Conservation (phyloP, 1,140 invertebrate genomes). For the Drosophila setifemur region DNA sequence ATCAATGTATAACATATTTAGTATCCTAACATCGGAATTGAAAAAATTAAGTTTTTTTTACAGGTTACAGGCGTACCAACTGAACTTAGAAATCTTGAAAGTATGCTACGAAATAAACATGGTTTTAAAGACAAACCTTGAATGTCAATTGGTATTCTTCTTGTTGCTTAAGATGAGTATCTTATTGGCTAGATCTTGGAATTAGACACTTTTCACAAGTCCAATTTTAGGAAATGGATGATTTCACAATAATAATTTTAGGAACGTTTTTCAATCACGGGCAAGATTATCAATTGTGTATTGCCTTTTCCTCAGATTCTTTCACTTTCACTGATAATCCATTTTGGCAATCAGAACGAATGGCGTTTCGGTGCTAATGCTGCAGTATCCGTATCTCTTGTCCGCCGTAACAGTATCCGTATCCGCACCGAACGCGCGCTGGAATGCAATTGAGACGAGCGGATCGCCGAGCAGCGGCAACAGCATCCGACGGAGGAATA, state of each 20-base stretch:
- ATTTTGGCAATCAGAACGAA: constrained; percentile 18
- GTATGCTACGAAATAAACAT: constrained; percentile 3
- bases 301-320: not conserved
- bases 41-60: too few species aligned
- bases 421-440: constrained; percentile 71
- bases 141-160: not conserved
- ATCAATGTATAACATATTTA: too few species aligned
- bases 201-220: not conserved
- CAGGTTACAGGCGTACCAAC: not conserved
- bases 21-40: too few species aligned
- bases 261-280: constrained; percentile 26
- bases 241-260: constrained; percentile 7
- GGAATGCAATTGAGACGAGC: constrained; percentile 74
- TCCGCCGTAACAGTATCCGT: constrained; percentile 44
- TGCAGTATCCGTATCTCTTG: constrained; percentile 25
- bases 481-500: constrained; percentile 39
- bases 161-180: not conserved
- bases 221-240: not conserved
- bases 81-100: not conserved
- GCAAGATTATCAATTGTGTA: not conserved
- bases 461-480: constrained; percentile 36
- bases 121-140: constrained; percentile 3
- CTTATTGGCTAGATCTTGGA: not conserved
- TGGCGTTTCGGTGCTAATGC: constrained; percentile 2
- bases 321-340: constrained; percentile 67